phyloP scores from a whole-genome alignment of 2,797 vertebrate genomes.

The Borostomias antarcticus region DNA sequence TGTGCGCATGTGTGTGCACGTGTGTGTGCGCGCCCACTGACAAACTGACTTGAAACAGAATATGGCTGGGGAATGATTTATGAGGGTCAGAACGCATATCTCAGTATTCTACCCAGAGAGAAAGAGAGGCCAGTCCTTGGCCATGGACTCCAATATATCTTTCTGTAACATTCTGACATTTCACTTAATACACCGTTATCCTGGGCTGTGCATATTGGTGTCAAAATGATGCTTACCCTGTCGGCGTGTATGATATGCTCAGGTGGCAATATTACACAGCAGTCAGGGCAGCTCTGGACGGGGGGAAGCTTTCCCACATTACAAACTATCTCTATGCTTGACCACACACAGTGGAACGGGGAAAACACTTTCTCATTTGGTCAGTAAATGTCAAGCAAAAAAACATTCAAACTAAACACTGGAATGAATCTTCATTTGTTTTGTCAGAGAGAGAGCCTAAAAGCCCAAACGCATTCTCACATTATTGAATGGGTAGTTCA shows the following conservation, averaged over 20 bases:
- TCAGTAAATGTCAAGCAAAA: neutral
- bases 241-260: neutral
- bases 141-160: slow-evolving; percentile 52
- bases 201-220: slow-evolving; percentile 8
- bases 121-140: slow-evolving; percentile 35
- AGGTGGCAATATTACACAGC: neutral
- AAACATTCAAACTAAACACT: neutral
- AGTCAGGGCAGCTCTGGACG: neutral
- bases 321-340: neutral
- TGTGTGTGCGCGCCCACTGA: slow-evolving; percentile 22
- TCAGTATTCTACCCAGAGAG: slow-evolving; percentile 37
- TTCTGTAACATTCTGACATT: slow-evolving; percentile 55
- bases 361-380: neutral
- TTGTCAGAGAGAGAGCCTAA: neutral
- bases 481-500: no score
- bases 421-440: neutral
- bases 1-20: neutral
- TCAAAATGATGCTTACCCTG: neutral
- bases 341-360: neutral
- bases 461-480: no score
- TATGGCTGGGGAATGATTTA: slow-evolving; percentile 64
- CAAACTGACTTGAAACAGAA: slow-evolving; percentile 50
- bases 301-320: neutral
- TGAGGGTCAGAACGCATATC: slow-evolving; percentile 54
- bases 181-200: slow-evolving; percentile 53